Percentiles rank a stretch among this genome's conserved stretches.
Conservation (phyloP, 2,113 vertebrate species). For the Aramus guarauna region DNA sequence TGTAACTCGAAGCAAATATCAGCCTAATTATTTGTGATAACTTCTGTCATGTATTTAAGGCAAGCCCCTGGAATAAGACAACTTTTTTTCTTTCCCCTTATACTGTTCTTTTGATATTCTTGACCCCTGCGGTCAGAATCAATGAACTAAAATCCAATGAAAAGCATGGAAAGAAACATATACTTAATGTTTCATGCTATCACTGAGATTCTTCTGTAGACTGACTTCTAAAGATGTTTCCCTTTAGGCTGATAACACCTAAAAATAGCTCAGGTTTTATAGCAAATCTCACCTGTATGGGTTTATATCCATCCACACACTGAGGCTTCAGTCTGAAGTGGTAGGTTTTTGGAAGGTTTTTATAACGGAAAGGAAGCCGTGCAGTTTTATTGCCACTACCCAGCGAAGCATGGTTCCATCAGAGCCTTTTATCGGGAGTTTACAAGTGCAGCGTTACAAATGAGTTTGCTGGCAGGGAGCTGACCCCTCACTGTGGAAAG, state of each 20-base stretch:
- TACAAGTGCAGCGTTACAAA: slow-evolving; percentile 46
- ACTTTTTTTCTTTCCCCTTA: not conserved
- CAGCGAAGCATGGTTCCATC: not conserved
- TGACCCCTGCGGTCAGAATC: not conserved
- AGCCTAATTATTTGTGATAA: slow-evolving; percentile 80
- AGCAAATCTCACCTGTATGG: not conserved
- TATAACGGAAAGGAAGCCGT: not conserved
- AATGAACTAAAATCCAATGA: not conserved
- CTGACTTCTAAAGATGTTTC: not conserved
- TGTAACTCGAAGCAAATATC: slow-evolving; percentile 72
- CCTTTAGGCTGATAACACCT: not conserved
- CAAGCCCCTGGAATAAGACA: slow-evolving; percentile 53
- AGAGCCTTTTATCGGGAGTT: slow-evolving; percentile 27
- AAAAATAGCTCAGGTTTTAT: not conserved
- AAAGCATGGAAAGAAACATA: not conserved
- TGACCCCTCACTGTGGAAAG: slow-evolving; percentile 21
- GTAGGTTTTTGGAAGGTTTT: not conserved
- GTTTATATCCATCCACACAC: not conserved
- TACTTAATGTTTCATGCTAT: not conserved
- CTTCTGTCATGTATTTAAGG: slow-evolving; percentile 74
- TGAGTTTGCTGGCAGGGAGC: slow-evolving; percentile 40
- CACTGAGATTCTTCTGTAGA: not conserved
- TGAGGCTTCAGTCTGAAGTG: not conserved
- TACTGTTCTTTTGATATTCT: slow-evolving; percentile 38
- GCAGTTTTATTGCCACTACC: not conserved